Conservation (phyloP, 2,113 vertebrate species). For the Zosterops hypoxanthus region DNA sequence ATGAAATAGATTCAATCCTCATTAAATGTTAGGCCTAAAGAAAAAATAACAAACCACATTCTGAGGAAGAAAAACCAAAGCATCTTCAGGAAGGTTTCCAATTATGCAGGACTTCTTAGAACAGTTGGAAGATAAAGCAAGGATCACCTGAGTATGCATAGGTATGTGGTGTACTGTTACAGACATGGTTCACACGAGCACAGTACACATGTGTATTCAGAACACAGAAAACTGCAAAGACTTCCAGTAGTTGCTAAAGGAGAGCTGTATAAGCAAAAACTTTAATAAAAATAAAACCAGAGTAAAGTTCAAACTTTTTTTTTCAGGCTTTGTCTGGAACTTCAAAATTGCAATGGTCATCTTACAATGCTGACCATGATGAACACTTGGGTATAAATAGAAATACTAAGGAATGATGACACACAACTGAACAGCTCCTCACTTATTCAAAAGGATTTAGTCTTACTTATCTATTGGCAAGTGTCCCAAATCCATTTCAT, state of each 20-base stretch:
- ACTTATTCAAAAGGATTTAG: background rate
- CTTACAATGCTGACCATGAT: background rate
- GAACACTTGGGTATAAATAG: background rate
- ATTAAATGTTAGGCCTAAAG: background rate
- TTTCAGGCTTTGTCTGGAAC: background rate
- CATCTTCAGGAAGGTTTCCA: background rate
- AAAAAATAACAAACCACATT: background rate
- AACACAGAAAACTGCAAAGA: background rate
- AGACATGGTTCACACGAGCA: rapidly evolving
- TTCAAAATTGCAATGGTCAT: background rate
- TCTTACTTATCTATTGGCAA: background rate
- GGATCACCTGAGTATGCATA: rapidly evolving
- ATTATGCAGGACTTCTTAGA: background rate
- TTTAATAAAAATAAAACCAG: background rate
- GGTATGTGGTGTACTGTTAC: background rate
- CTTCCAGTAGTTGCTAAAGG: background rate
- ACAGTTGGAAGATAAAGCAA: background rate
- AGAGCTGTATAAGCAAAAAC: background rate
- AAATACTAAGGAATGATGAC: background rate
- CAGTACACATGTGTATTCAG: background rate
- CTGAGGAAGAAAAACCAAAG: background rate
- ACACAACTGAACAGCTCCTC: background rate
- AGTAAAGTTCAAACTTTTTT: background rate
- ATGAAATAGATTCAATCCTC: background rate
- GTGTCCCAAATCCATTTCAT: background rate